Evolutionary conservation across 37 sponge, comb jelly and placozoan genomes (phyloP).

Genomic region (Spongia lamella): DNA sequence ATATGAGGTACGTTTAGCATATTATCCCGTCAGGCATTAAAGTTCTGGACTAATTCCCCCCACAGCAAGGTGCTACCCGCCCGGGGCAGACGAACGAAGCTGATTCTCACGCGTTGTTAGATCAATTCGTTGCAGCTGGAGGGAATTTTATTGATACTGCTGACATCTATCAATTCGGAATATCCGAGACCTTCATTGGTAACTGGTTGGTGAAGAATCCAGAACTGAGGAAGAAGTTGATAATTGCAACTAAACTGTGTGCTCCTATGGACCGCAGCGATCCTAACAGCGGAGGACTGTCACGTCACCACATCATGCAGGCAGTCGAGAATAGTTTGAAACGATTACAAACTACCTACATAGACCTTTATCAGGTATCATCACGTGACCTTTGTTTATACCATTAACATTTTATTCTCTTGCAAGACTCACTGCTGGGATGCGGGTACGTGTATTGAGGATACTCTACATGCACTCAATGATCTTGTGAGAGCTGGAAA

Average conservation of each 20-base stretch:
- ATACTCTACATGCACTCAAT: conserved; percentile 78
- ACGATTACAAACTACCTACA: conserved; percentile 71
- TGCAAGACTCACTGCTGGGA: conserved; percentile 91
- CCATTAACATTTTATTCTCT: background rate
- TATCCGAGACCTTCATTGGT: conserved; percentile 81
- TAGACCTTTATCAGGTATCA: conserved; percentile 83
- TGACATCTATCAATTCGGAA: conserved; percentile 79
- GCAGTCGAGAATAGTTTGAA: conserved; percentile 77
- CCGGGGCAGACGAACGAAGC: conserved; percentile 86
- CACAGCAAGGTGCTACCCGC: conserved; percentile 4
- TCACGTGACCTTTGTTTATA: too few relatives aligned
- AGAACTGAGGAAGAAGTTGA: conserved; percentile 26
- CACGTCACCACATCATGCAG: conserved; percentile 79
- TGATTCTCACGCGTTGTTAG: conserved; percentile 61
- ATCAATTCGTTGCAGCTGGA: conserved; percentile 76
- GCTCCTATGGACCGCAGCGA: conserved; percentile 63
- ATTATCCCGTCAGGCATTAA: too few relatives aligned
- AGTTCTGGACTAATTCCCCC: background rate
- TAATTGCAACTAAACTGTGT: conserved; percentile 65
- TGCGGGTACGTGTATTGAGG: conserved; percentile 86
- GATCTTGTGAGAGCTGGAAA: conserved; percentile 81
- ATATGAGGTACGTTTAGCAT: background rate
- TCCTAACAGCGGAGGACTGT: conserved; percentile 76
- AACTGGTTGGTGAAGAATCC: conserved; percentile 63
- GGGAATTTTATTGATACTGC: conserved; percentile 96